Evolutionary conservation across 2,888 invertebrate species (phyloP), one percentile per base, ranked within the genome.

Genomic region (Pollenia labialis): DNA sequence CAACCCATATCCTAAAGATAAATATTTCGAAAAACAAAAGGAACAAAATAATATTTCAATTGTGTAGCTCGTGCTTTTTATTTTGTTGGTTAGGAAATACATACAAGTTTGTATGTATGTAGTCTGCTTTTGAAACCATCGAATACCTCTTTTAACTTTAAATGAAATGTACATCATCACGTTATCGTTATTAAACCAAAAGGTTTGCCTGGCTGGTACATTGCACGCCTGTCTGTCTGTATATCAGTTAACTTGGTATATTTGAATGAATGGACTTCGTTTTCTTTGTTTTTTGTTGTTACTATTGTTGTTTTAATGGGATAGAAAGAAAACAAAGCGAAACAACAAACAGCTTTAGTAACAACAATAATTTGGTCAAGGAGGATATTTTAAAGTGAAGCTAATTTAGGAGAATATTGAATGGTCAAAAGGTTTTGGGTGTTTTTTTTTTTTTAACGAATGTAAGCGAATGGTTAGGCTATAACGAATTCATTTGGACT

Each of bases 41-140:
- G 12, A 50, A 14, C 2, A 62, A 64, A 66, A 46, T n/a, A 81
- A 72, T 44, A 66, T 23, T 64, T 64, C n/a, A 77, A 74, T 68
- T 74, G 60, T 81, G 46, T 87, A 84, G 84, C 87, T 87, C 87
- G 87, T 87, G 87, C 87, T 84, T 87, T 87, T 83, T 42, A 44
- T 46, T 68, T 71, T 50, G 48, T 68, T 23, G 72, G 48, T 6
- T 32, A 50, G 52, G 71, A 60, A 18, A 32, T 32, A 56, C 23
- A 32, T 32, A 56, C 23, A 42, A 64, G 64, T 32, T 9, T 77
- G 18, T 44, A 10, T n/a, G 23, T 7, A 16, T 32, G 32, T 16
- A 1, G n/a, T n/a, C 16, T 52, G 62, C 40, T 11, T 42, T 23
- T 66, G 11, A 42, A 52, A 9, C 12, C 48, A 40, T 42, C 16